A percentile compares a stretch with the other conserved stretches of the same genome.
Conservation (phyloP, 2,113 vertebrate genomes). For the Alethe castanea region DNA sequence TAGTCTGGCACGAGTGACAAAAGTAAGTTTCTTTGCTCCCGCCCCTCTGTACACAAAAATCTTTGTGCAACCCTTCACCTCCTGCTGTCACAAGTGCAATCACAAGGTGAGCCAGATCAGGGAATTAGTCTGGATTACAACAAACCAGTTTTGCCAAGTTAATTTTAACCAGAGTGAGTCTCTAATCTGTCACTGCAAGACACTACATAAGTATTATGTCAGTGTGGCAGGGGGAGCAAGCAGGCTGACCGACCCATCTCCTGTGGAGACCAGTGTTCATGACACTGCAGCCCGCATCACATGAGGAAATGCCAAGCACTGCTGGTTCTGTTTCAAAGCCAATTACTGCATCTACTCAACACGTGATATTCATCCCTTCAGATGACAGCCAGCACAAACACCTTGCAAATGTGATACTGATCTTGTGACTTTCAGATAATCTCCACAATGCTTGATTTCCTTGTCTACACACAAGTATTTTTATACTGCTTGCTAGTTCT, state of each 20-base stretch:
- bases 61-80: background rate
- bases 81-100: background rate
- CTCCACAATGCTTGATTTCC: background rate
- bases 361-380: background rate
- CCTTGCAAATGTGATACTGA: background rate
- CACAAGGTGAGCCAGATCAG: conserved; percentile 37
- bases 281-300: background rate
- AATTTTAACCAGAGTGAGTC: conserved; percentile 22
- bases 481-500: background rate
- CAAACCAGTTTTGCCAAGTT: conserved; percentile 21
- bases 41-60: background rate
- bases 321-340: background rate
- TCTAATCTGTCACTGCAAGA: background rate
- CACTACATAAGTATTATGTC: background rate
- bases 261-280: background rate
- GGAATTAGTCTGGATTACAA: conserved; percentile 53
- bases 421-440: background rate
- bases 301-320: background rate
- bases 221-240: background rate
- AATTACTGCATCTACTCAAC: background rate
- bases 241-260: rapidly evolving
- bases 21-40: background rate
- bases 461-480: background rate
- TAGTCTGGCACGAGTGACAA: background rate
- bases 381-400: conserved; percentile 17